Base-by-base conservation (phyloP, 2,113 vertebrate genomes). In the Ibidorhyncha struthersii region DNA sequence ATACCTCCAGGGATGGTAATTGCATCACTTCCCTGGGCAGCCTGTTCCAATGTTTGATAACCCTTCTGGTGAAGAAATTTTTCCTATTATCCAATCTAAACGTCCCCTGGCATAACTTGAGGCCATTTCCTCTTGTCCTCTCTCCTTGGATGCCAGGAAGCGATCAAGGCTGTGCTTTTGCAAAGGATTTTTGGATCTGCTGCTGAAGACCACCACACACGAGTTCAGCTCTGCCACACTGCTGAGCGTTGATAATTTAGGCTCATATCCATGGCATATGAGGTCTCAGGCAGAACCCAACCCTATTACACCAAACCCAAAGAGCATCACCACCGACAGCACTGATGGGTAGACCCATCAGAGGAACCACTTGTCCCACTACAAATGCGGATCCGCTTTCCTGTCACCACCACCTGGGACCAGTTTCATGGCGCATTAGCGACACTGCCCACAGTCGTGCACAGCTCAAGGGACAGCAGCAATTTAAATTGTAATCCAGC, bases 291-390 rank as follows among this genome's bases (percentile, higher is more conserved):
- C 20, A 69, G 40, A 82, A 71, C 34, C 9, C 34, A 67, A 36
- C 29, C 25, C 34, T 25, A 6, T 62, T n/a, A 30, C 47, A 65
- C 23, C 69, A 55, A 71, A 83, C 25, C 8, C 12, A 17, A 27
- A 49, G 8, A 71, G 38, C 6, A n/a, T 9, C 77, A 59, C 36
- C 4, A 45, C 36, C 2, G 0, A 10, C n/a, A 69, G 43, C 61
- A 74, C 49, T 5, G 7, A 9, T 0, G 19, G 32, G 13, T 0
- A 63, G 69, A 66, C 6, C 49, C 45, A 0, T 13, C 20, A 5
- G 30, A 80, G 74, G 19, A 80, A 53, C 26, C 7, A 1, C 49
- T 69, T 38, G 40, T 65, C 12, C 7, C 27, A 22, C 21, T 3
- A 21, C 25, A 65, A 79, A 69, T 0, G 19, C 0, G 4, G 40